These are phyloP conservation scores for Leptopilina drosophilae DNA, from an alignment of 2,888 invertebrate species.

Conservation along the genomic window DNA sequence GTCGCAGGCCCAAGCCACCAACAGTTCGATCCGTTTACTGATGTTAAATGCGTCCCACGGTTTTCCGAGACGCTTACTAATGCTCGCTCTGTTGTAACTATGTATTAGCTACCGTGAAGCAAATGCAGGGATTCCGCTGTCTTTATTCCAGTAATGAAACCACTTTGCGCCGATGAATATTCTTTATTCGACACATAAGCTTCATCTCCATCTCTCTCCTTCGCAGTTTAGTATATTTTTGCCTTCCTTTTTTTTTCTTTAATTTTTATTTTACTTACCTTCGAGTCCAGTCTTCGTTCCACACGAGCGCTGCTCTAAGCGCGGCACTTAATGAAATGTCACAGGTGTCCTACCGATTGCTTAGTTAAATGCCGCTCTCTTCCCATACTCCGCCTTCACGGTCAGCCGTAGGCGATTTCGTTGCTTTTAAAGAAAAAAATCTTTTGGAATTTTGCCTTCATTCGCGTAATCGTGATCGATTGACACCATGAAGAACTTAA, in stretches of 20 bases:
- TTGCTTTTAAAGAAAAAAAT: constrained; percentile 52
- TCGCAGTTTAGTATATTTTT: constrained; percentile 10
- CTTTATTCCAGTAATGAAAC: constrained; percentile 70
- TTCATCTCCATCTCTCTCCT: constrained; percentile 15
- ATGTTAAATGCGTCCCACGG: constrained; percentile 75
- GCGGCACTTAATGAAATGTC: constrained; percentile 75
- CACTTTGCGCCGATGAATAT: constrained; percentile 67
- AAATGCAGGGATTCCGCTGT: constrained; percentile 70
- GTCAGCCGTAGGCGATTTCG: constrained; percentile 61
- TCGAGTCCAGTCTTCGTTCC: constrained; percentile 48
- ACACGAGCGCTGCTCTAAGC: constrained; percentile 53
- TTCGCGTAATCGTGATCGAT: constrained; percentile 15
- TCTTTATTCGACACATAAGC: constrained; percentile 6
- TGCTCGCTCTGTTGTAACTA: constrained; percentile 67
- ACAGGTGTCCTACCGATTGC: constrained; percentile 75
- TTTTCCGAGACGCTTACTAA: constrained; percentile 74
- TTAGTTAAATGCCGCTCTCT: constrained; percentile 73
- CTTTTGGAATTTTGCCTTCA: constrained; percentile 17
- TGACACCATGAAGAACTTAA: neutral
- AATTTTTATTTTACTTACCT: constrained; percentile 42
- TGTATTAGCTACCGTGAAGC: constrained; percentile 69
- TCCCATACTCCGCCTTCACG: constrained; percentile 68
- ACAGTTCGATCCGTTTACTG: constrained; percentile 71
- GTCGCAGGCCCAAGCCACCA: constrained; percentile 56
- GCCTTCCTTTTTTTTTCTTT: constrained; percentile 32